Base-by-base conservation (phyloP, 2,113 vertebrate species). In the Cyrtonyx montezumae region DNA sequence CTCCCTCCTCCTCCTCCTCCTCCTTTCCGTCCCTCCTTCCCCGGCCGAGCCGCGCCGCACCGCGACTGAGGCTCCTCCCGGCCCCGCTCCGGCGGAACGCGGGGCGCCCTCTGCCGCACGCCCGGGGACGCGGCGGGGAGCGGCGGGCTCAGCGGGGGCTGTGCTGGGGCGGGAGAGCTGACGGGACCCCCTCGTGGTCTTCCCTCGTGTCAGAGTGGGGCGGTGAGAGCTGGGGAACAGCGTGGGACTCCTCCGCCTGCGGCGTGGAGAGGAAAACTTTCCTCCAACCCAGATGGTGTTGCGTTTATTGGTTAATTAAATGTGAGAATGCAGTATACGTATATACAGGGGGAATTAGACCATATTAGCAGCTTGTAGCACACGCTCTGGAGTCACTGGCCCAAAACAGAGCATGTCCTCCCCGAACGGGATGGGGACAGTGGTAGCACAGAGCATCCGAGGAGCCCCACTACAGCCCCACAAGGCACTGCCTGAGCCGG, bases 21-120 rank as follows among this genome's bases (percentile, higher is more conserved):
- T 36, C 22, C 49, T 36, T 28, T 32, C 53, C 61, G 63, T 70
- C n/a, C 73, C 85, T 16, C 69, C 58, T 81, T 46, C 94, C 81
- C 89, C 79, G 34, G 28, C 85, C 86, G 17, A 40, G 37, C 66
- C n/a, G 30, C 25, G 70, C 88, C 65, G 30, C 25, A 66, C 88
- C 65, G 55, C 42, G 75, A 84, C 37, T 37, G 58, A 92, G 87
- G 93, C 92, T 94, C 95, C 95, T 94, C 95, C 96, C 90, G 67
- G 49, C 85, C 74, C 76, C 58, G 66, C 87, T 55, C 76, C 63
- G 76, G 84, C 91, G 92, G 95, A 90, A 85, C 34, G 86, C 96
- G 85, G 92, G 84, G 97, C 97, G 97, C 97, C 97, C 97, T 95
- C 97, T 97, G 97, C 97, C 84, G 97, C 96, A 53, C 79, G 94